Percentiles rank a stretch among this genome's conserved stretches.
phyloP scores from a whole-genome alignment of 1,140 invertebrate genomes.

The Hirudo medicinalis region DNA sequence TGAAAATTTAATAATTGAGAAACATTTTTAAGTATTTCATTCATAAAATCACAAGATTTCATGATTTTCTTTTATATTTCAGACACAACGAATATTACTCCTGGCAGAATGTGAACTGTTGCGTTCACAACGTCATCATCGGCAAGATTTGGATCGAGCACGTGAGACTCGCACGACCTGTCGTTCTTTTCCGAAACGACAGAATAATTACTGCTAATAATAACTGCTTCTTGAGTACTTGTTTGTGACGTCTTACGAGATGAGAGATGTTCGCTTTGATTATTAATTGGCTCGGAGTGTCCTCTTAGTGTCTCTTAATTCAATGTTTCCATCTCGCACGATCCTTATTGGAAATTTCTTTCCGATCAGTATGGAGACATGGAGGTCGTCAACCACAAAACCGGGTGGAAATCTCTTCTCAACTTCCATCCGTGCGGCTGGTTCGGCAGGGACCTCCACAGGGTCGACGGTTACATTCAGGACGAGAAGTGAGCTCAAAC shows the following conservation, averaged over 20 bases:
- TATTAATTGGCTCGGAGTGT: too few species aligned
- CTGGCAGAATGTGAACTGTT: slow-evolving; percentile 91
- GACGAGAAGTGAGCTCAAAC: slow-evolving; percentile 56
- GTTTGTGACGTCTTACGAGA: too few species aligned
- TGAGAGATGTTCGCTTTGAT: too few species aligned
- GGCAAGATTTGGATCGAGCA: slow-evolving; percentile 95
- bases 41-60: not conserved
- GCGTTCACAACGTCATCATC: slow-evolving; percentile 89
- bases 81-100: slow-evolving; percentile 64
- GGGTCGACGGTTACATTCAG: slow-evolving; percentile 75
- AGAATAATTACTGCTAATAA: too few species aligned
- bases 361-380: slow-evolving; percentile 58
- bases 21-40: not conserved
- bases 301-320: too few species aligned
- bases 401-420: slow-evolving; percentile 59
- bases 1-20: not conserved
- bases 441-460: slow-evolving; percentile 74
- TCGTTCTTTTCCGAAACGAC: not conserved
- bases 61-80: slow-evolving; percentile 15
- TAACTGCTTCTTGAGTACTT: too few species aligned
- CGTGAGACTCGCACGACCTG: slow-evolving; percentile 28
- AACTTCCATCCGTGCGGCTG: slow-evolving; percentile 79
- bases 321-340: not conserved
- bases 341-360: too few species aligned
- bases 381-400: slow-evolving; percentile 67